These are phyloP conservation scores for Ectobius pallidus DNA, from an alignment of 2,888 invertebrate species.

Conservation along the genomic window DNA sequence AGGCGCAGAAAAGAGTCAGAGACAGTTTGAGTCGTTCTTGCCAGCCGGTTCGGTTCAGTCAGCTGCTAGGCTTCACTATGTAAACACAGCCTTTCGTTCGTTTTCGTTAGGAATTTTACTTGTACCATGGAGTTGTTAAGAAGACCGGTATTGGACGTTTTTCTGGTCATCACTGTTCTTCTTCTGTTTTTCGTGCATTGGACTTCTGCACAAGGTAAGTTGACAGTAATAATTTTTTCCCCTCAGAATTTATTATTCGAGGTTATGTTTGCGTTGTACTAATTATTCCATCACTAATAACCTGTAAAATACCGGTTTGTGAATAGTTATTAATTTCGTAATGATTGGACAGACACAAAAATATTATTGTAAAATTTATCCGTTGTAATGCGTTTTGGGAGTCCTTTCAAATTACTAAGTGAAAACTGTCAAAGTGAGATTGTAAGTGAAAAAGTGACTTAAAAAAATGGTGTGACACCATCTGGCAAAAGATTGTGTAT, in stretches of 20 bases:
- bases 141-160: not conserved
- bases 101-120: not conserved
- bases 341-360: no score
- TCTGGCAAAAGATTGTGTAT: no score
- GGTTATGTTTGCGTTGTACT: no score
- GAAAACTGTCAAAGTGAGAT: no score
- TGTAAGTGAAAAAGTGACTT: no score
- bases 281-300: not conserved
- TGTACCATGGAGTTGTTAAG: not conserved
- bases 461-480: no score
- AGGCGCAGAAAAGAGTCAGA: not conserved
- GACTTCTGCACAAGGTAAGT: not conserved
- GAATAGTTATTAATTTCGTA: no score
- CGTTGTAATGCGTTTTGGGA: no score
- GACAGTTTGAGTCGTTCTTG: not conserved
- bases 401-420: no score
- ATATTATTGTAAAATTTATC: no score
- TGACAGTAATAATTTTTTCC: no score
- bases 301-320: not conserved
- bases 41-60: not conserved
- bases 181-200: not conserved
- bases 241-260: no score
- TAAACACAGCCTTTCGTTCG: not conserved
- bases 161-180: not conserved
- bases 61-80: slow-evolving; percentile 3